phyloP scores from a whole-genome alignment of 37 sponge, comb jelly and placozoan genomes.

The Corticium candelabrum region DNA sequence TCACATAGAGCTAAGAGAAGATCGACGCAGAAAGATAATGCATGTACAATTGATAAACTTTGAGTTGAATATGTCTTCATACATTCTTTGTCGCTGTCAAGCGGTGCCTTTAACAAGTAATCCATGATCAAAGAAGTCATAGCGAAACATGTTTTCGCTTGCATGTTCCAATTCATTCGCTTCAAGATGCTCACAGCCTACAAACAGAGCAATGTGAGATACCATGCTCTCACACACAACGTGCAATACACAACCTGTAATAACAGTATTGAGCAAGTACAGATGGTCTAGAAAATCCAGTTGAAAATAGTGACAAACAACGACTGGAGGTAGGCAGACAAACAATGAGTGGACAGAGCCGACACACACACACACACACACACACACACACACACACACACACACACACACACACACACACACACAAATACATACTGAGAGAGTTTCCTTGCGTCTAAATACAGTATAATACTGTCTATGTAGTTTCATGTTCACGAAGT shows the following conservation, averaged over 20 bases:
- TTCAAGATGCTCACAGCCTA: slow-evolving; percentile 33
- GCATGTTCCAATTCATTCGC: slow-evolving; percentile 32
- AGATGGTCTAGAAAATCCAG: no score
- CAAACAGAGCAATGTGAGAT: no score
- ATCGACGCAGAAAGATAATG: not conserved
- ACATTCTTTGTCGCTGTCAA: slow-evolving; percentile 45
- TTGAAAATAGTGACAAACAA: no score
- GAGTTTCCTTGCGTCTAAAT: no score
- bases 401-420: no score
- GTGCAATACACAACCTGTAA: not conserved
- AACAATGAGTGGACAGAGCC: no score
- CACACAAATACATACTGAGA: no score
- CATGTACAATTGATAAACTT: not conserved
- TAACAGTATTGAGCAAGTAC: not conserved
- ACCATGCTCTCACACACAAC: no score
- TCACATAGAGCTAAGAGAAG: slow-evolving; percentile 13
- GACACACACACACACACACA: slow-evolving; percentile 1
- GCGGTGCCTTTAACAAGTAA: slow-evolving; percentile 38
- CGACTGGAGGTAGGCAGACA: not conserved
- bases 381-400: not conserved
- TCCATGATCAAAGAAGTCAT: slow-evolving; percentile 43
- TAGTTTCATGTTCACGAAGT: no score
- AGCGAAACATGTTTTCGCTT: slow-evolving; percentile 28
- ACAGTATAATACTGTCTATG: no score
- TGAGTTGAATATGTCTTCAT: not conserved